Conservation (phyloP, 1,140 invertebrate genomes). For the Riptortus pedestris region DNA sequence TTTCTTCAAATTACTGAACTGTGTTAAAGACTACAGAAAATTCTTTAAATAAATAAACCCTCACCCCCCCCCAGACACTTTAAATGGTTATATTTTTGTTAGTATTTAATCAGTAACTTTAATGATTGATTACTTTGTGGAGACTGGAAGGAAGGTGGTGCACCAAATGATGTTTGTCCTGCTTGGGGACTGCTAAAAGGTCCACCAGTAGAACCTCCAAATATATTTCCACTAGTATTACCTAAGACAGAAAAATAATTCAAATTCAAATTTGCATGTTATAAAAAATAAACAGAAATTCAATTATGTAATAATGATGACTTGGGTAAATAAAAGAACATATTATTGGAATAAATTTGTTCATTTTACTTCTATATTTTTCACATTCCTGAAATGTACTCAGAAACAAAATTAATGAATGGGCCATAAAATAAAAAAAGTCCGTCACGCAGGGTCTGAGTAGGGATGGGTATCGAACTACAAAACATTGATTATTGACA, state of each 20-base stretch:
- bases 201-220: slow-evolving; percentile 14
- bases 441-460: too few relatives aligned
- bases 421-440: neutral
- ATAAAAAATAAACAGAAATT: neutral
- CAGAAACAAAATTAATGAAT: neutral
- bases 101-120: neutral
- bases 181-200: slow-evolving; percentile 32
- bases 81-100: neutral
- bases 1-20: neutral
- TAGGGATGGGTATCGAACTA: too few relatives aligned
- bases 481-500: too few relatives aligned
- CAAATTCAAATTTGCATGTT: neutral
- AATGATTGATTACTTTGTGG: neutral
- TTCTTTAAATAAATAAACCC: neutral
- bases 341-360: neutral
- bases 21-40: neutral
- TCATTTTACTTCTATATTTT: neutral
- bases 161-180: slow-evolving; percentile 39
- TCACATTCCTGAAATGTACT: neutral
- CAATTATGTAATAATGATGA: neutral
- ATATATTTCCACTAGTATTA: neutral
- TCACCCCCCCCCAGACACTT: neutral
- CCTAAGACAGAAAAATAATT: neutral
- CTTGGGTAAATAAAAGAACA: neutral
- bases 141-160: slow-evolving; percentile 33